Evolutionary conservation across 2,797 vertebrate genomes (phyloP), one percentile per base, ranked within the genome.

Genomic region (Leuciscus waleckii): DNA sequence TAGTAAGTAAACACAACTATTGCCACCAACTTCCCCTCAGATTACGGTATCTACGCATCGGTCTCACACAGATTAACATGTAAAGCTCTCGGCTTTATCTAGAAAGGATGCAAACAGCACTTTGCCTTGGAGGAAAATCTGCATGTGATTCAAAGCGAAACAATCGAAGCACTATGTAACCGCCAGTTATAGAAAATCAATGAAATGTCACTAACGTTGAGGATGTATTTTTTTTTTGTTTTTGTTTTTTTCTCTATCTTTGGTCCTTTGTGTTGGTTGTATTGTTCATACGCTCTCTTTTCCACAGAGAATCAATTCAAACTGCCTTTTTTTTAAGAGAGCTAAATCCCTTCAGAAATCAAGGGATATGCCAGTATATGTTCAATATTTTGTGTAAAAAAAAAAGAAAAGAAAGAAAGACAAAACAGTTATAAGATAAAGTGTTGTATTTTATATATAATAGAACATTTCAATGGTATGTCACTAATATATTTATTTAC

Each of bases 401-500:
- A 94, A 91, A 89, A 92, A 93, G 95, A 94, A 91, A 89, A 91
- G 91, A 93, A 65, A 17, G 43, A 14, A 63, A 93, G 93, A 93
- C 90, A 93, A 95, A 94, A 91, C 91, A 92, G 90, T 94, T 94
- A 95, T 93, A 90, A 95, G 93, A 95, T 94, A 96, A 92, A 90
- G 95, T 97, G 94, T 98, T 98, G 97, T 98, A 97, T 98, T 97
- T 97, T 95, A 94, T 96, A 97, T 95, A 94, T 93, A 93, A 91
- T 92, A 92, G 93, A 96, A 97, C 94, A 97, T 97, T 97, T 97
- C 96, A 98, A 95, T 96, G 97, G 96, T 96, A 94, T 95, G 96
- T 97, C 97, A 95, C 94, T 96, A 97, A 98, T 97, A 96, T 99
- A 99, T 99, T 99, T 99, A 99, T 99, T 99, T 99, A 97, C 97